Evolutionary conservation across 1,140 invertebrate species (phyloP), one percentile per base, ranked within the genome.

Genomic region (Drosophila pandora): DNA sequence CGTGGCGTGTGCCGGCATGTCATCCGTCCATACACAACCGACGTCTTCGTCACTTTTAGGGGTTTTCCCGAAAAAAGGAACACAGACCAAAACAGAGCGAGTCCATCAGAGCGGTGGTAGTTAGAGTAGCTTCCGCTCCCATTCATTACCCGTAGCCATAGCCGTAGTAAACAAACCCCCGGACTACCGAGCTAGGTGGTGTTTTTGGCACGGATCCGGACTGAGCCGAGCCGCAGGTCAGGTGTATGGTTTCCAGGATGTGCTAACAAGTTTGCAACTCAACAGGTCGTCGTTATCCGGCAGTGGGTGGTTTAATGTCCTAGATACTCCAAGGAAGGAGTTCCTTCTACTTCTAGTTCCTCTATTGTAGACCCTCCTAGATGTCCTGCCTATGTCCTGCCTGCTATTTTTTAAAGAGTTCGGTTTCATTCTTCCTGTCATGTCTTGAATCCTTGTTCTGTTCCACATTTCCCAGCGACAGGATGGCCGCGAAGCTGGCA

Each of bases 41-140:
- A 89, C 73, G 79, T 88, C 83, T 88, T 89, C 84, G 84, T 83
- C 83, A 88, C 61, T 74, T 88, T 88, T 83, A 79, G 84, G 83
- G 84, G 79, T 76, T 88, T 88, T 80, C 79, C 83, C 58, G 67
- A 54, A 43, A 43, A 69, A 72, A 12, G 25, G 41, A 64, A 84
- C 68, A 83, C 71, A 84, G 68, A 83, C 71, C 83, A 88, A 83
- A 88, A 87, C 83, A 87, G 80, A 88, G 79, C 81, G 60, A 58
- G 41, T 57, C 55, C 30, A 48, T 65, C 41, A 49, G 8, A 49
- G n/a, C 75, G 84, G 83, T 89, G 84, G 83, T 87, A 88, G 83
- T 89, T 83, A 83, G 79, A 76, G 62, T 59, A 57, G 50, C 63
- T 37, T 70, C 67, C 67, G 82, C 77, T 87, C 74, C 74, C 83